These are phyloP conservation scores for Leptosomus discolor DNA, from an alignment of 2,113 vertebrate species.

Conservation along the genomic window DNA sequence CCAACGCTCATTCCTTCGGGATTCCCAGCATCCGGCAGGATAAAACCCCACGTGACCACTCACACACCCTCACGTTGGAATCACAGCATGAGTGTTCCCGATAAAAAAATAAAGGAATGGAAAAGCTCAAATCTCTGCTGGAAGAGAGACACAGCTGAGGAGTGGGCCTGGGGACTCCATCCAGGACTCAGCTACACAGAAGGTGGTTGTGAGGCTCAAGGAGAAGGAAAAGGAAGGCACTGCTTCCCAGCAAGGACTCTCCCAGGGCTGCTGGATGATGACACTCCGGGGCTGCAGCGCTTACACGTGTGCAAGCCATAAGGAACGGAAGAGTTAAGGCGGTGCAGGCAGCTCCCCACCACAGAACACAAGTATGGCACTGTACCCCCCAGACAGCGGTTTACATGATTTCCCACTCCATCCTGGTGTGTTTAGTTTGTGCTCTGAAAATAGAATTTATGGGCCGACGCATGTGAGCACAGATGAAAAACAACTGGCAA, in stretches of 20 bases:
- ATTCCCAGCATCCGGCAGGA: fast-evolving
- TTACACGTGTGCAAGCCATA: fast-evolving
- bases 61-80: fast-evolving
- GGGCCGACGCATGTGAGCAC: not conserved
- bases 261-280: not conserved
- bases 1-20: fast-evolving
- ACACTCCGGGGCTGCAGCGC: fast-evolving
- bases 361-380: not conserved
- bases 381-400: not conserved
- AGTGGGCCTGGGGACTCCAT: not conserved
- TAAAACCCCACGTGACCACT: not conserved
- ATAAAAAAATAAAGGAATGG: not conserved
- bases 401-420: not conserved
- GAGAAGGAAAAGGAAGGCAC: not conserved
- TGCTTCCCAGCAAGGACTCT: not conserved
- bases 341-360: not conserved
- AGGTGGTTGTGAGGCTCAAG: not conserved
- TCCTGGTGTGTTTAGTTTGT: not conserved
- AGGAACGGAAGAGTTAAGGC: not conserved
- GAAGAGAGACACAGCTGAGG: not conserved
- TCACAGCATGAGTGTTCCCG: fast-evolving
- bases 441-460: slow-evolving; percentile 7
- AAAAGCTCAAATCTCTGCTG: not conserved
- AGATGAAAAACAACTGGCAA: not conserved
- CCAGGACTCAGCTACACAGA: not conserved